Evolutionary conservation across 1,140 invertebrate genomes (phyloP), one percentile per base, ranked within the genome.

Genomic region (Drosophila tani): DNA sequence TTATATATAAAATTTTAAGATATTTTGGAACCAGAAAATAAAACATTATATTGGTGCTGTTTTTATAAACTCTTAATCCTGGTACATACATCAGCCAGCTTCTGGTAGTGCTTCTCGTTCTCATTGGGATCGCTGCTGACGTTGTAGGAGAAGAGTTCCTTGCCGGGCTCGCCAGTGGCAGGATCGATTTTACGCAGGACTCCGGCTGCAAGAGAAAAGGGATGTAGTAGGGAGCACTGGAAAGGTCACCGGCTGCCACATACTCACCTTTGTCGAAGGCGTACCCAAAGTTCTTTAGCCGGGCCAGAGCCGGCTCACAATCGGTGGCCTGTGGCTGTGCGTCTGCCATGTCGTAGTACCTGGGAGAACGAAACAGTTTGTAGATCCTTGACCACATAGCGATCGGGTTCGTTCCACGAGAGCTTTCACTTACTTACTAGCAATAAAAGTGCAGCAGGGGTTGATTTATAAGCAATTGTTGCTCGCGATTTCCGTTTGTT

Each of bases 61-160:
- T 8, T 60, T 53, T 40, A 7, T 8, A 38, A 14, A 21, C 8
- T 46, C 8, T n/a, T 19, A 46, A 41, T 55, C 43, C 14, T 7
- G 40, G 11, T 46, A 66, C 68, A 9, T 73, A 95, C 95, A 91
- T 95, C 94, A 32, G 96, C 96, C 11, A 97, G 81, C 19, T 95
- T 94, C 88, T 96, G 96, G 91, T 97, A 97, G 79, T 95, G 94
- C 55, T 93, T 94, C 85, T 96, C 95, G 90, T 96, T 96, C 66
- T 95, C 94, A 2, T 92, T 91, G 49, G 94, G 93, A 82, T 95
- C 94, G 62, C 93, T 94, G 45, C 68, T 91, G 14, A 96, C 93
- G 63, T 95, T 94, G 82, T 96, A 96, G 53, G 95, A 94, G 83
- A 95, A 96, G 11, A 93, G 93, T 73, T 95, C 93, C 6, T 94